A percentile compares a stretch with the other conserved stretches of the same genome.
Conservation (phyloP, 2,888 invertebrate species). For the Nymphalis urticae region DNA sequence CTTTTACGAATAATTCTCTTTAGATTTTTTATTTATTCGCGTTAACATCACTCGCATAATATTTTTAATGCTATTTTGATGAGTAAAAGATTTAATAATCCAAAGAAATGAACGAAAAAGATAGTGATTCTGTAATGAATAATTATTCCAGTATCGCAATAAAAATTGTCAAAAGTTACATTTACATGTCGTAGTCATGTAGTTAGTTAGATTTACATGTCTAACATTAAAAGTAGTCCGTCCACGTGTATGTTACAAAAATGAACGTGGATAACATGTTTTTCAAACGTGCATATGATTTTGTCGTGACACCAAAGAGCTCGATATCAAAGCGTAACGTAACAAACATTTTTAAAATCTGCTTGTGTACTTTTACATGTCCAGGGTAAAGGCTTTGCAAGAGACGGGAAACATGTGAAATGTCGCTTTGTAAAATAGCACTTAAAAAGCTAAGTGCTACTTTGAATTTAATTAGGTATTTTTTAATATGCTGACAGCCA, state of each 20-base stretch:
- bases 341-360: slow-evolving; percentile 56
- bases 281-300: slow-evolving; percentile 55
- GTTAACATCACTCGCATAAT: not conserved
- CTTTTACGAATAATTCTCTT: not conserved
- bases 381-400: slow-evolving; percentile 50
- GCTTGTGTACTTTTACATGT: slow-evolving; percentile 53
- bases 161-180: not conserved
- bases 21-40: not conserved
- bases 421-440: slow-evolving; percentile 42
- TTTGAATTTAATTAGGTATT: slow-evolving; percentile 37
- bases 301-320: slow-evolving; percentile 54
- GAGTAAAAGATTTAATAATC: too few relatives aligned
- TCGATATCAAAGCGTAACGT: slow-evolving; percentile 60
- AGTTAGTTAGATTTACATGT: not conserved
- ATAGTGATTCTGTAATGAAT: too few relatives aligned
- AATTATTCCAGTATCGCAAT: not conserved
- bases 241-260: slow-evolving; percentile 36
- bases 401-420: slow-evolving; percentile 40
- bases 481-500: not conserved
- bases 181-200: not conserved
- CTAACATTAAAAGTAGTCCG: slow-evolving; percentile 20
- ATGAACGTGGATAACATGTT: slow-evolving; percentile 48
- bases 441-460: slow-evolving; percentile 33
- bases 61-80: not conserved
- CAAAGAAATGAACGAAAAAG: too few relatives aligned